phyloP scores from a whole-genome alignment of 2,888 invertebrate species.

The Tipula lateralis region DNA sequence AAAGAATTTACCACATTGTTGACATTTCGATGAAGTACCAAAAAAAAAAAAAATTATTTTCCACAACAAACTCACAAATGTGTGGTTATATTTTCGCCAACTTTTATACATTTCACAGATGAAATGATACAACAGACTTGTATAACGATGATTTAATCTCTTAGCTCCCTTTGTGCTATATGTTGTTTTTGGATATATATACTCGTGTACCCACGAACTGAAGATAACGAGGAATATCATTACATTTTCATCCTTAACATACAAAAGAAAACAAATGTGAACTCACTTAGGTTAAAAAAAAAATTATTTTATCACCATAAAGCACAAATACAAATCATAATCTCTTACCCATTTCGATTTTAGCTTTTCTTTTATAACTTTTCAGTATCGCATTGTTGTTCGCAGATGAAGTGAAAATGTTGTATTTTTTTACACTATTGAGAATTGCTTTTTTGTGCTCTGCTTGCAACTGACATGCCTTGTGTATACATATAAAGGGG shows the following conservation, averaged over 20 bases:
- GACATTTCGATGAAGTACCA: not conserved
- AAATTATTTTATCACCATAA: not conserved
- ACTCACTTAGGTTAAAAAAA: not conserved
- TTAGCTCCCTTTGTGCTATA: too few species aligned
- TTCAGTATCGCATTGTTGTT: not conserved
- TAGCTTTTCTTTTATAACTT: not conserved
- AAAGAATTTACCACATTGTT: not conserved
- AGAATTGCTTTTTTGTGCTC: not conserved
- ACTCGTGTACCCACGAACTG: not conserved
- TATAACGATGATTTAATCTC: not conserved
- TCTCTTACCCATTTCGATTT: not conserved
- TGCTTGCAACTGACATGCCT: too few species aligned
- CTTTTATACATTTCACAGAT: not conserved
- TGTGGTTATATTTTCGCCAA: not conserved
- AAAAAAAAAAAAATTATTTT: too few species aligned
- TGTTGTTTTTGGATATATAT: not conserved
- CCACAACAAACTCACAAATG: not conserved
- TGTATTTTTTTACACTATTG: not conserved
- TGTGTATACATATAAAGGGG: too few species aligned
- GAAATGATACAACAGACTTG: not conserved
- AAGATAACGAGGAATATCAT: not conserved
- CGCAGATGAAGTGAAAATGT: not conserved
- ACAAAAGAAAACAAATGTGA: not conserved
- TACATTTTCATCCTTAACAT: not conserved
- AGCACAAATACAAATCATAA: not conserved